A percentile compares a stretch with the other conserved stretches of the same genome.
Conservation (phyloP, 2,113 vertebrate species). For the Psophia crepitans region DNA sequence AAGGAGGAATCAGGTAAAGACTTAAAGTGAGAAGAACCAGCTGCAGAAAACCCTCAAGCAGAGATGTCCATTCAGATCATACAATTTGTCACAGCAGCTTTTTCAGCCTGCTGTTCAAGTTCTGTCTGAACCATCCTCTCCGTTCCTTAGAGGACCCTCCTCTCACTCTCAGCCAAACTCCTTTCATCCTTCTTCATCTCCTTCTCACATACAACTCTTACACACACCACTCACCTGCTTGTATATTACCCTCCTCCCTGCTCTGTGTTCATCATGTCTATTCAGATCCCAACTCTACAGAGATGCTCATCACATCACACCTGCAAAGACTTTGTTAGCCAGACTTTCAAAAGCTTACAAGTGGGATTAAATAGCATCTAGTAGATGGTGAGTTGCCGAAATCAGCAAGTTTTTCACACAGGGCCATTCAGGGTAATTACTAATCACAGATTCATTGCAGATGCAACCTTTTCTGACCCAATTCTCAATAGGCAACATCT, state of each 20-base stretch:
- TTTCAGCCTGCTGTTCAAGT: neutral
- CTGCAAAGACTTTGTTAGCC: neutral
- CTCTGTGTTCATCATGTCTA: neutral
- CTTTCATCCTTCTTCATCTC: neutral
- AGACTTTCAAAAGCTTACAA: neutral
- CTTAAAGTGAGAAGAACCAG: neutral
- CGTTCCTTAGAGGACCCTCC: neutral
- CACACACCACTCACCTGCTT: neutral
- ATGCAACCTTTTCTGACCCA: slow-evolving; percentile 50
- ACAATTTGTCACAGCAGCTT: neutral
- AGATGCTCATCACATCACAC: neutral
- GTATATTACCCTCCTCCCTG: neutral
- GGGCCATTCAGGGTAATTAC: slow-evolving; percentile 28
- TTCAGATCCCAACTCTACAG: neutral
- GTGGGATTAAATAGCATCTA: neutral
- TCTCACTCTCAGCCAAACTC: neutral
- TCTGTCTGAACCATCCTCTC: neutral
- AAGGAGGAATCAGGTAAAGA: neutral
- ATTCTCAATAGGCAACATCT: slow-evolving; percentile 27
- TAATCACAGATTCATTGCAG: slow-evolving; percentile 21
- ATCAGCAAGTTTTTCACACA: slow-evolving; percentile 21
- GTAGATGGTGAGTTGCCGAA: neutral
- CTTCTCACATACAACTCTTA: neutral
- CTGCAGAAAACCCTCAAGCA: neutral
- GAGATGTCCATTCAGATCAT: neutral